These are phyloP conservation scores for Andricus grossulariae DNA, from an alignment of 1,140 invertebrate species.

Conservation along the genomic window DNA sequence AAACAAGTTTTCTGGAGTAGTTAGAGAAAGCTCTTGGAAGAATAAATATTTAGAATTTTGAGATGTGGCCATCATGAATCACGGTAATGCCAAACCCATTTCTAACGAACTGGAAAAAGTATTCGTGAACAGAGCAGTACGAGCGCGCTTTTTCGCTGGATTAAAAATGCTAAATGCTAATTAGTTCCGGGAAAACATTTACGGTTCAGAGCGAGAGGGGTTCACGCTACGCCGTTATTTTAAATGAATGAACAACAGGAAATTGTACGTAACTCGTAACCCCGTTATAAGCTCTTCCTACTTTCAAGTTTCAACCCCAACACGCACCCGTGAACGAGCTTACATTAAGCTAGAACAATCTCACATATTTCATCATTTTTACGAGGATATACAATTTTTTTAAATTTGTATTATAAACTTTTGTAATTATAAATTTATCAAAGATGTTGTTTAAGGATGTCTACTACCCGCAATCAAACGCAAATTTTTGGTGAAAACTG, in stretches of 20 bases:
- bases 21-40: background rate
- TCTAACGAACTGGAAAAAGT: constrained; percentile 42
- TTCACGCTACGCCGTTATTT: constrained; percentile 60
- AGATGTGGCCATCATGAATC: constrained; percentile 34
- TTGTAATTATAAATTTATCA: no score
- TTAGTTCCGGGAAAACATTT: constrained; percentile 67
- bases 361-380: constrained; percentile 8
- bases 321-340: constrained; percentile 33
- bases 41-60: constrained; percentile 25
- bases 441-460: no score
- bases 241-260: constrained; percentile 70
- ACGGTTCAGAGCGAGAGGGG: constrained; percentile 41
- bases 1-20: background rate
- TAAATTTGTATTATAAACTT: no score
- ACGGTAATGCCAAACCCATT: constrained; percentile 39
- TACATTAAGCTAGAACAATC: constrained; percentile 33
- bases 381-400: background rate
- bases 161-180: constrained; percentile 74
- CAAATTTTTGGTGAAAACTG: no score
- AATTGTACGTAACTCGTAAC: constrained; percentile 64
- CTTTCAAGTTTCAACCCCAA: constrained; percentile 36
- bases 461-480: no score
- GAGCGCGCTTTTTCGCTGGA: constrained; percentile 61
- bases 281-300: constrained; percentile 43
- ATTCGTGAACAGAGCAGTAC: constrained; percentile 38